A percentile compares a stretch with the other conserved stretches of the same genome.
Conservation (phyloP, 2,888 invertebrate genomes). For the Listrodromus nycthemerus region DNA sequence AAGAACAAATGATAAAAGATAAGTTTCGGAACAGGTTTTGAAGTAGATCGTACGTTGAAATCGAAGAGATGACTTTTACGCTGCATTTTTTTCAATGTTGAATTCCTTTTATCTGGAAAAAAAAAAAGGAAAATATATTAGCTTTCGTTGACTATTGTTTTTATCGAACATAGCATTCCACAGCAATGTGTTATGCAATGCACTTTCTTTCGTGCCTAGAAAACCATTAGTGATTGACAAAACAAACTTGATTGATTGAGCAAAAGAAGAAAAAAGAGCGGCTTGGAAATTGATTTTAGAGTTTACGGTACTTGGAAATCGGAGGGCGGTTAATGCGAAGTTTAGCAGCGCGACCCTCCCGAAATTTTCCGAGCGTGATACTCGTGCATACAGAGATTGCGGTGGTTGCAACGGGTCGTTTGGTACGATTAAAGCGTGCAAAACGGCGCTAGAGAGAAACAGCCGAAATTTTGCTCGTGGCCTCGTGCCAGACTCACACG, state of each 20-base stretch:
- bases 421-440: conserved; percentile 40
- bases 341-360: conserved; percentile 56
- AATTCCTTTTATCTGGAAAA: conserved; percentile 1
- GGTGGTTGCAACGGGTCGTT: conserved; percentile 36
- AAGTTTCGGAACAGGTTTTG: background rate
- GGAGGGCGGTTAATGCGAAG: conserved; percentile 39
- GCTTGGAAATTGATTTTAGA: background rate
- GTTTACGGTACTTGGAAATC: conserved; percentile 64
- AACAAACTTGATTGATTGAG: background rate
- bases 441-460: conserved; percentile 49
- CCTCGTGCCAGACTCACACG: conserved; percentile 51
- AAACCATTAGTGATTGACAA: background rate
- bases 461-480: conserved; percentile 59
- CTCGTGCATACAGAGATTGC: conserved; percentile 8
- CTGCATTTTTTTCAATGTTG: no score
- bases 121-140: background rate
- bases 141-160: background rate
- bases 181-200: no score
- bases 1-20: background rate
- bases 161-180: background rate
- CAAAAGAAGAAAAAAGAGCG: background rate
- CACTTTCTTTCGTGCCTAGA: background rate
- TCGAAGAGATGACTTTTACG: no score
- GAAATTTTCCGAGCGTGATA: conserved; percentile 73
- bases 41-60: background rate